Evolutionary conservation across 2,113 vertebrate genomes (phyloP).

Genomic region (Anser cygnoides): DNA sequence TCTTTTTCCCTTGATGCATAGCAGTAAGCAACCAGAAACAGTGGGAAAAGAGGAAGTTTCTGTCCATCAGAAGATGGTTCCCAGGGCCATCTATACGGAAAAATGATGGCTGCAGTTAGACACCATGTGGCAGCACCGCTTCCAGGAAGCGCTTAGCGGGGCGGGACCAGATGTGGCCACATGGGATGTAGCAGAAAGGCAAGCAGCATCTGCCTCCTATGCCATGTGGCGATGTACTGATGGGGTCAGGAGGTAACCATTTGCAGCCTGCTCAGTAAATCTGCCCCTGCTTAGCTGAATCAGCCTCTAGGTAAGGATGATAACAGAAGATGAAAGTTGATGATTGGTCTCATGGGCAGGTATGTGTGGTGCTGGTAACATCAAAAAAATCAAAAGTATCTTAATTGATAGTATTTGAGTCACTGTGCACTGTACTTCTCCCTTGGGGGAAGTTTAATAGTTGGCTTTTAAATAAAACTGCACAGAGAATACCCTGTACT

Average conservation of each 20-base stretch:
- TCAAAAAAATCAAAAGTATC: neutral
- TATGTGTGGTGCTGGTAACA: neutral
- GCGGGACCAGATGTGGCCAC: neutral
- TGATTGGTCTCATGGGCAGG: accelerated
- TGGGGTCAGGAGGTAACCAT: neutral
- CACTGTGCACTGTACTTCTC: neutral
- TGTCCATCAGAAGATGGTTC: neutral
- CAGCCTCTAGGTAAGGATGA: neutral
- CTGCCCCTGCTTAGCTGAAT: accelerated
- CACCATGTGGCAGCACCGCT: accelerated
- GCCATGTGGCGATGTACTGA: neutral
- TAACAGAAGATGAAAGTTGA: neutral
- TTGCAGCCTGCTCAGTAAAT: neutral
- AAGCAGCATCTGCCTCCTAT: neutral
- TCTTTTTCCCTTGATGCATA: neutral
- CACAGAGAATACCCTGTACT: neutral
- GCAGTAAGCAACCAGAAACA: accelerated
- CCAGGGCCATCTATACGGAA: neutral
- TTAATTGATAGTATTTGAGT: neutral
- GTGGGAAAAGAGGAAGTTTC: neutral
- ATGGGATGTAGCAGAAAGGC: too few species aligned
- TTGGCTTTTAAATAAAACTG: neutral
- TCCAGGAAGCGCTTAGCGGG: neutral
- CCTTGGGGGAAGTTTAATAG: neutral
- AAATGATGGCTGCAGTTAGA: neutral